Conservation (phyloP, 2,888 invertebrate genomes). For the Diploptera punctata region DNA sequence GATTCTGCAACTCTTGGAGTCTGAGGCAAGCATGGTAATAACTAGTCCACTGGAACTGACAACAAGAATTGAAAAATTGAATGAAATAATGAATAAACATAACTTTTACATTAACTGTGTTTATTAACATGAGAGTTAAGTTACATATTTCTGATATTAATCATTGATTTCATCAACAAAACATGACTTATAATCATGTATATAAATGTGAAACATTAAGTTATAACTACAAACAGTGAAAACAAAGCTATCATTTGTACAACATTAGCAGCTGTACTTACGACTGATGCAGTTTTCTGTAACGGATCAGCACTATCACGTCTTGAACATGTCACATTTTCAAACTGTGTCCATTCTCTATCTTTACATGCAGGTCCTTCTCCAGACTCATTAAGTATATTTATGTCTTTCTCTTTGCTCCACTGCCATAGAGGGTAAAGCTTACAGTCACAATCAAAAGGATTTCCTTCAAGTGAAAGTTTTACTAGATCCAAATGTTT, state of each 20-base stretch:
- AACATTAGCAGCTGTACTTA: neutral
- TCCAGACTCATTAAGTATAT: neutral
- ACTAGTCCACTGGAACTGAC: no score
- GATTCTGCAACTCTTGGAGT: no score
- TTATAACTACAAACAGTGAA: neutral
- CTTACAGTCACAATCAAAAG: neutral
- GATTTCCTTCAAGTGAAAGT: neutral
- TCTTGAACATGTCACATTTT: neutral
- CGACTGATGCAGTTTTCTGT: neutral
- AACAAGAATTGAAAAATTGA: no score
- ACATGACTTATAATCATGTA: no score
- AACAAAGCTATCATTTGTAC: neutral
- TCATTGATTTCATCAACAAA: no score
- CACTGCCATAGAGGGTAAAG: neutral
- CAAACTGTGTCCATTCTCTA: neutral
- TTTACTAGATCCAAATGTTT: neutral
- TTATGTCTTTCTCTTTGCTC: neutral
- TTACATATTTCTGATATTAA: no score
- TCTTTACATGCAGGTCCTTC: neutral
- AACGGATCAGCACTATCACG: no score
- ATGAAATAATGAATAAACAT: no score
- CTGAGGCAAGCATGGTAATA: no score
- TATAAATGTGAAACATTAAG: no score
- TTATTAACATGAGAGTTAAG: no score
- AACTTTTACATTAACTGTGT: no score